A percentile compares a stretch with the other conserved stretches of the same genome.
These are phyloP conservation scores for Chouioia cunea DNA, from an alignment of 2,888 invertebrate species.

Conservation along the genomic window DNA sequence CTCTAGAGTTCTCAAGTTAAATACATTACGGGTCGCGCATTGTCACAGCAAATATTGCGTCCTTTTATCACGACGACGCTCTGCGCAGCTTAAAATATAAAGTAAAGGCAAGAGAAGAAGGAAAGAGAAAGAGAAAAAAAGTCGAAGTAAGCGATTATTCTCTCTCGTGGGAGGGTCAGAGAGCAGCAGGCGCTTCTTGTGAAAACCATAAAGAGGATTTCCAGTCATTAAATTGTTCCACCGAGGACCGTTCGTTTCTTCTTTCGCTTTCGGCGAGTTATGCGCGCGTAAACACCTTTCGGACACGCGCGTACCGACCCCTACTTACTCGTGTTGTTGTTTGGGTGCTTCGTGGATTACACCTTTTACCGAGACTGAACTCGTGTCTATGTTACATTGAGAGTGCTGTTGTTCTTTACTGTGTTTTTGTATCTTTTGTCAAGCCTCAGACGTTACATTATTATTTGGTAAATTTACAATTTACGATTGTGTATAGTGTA, in stretches of 20 bases:
- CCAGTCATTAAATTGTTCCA: conserved; percentile 56
- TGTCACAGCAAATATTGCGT: conserved; percentile 39
- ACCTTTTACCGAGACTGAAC: too few species aligned
- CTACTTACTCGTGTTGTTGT: too few species aligned
- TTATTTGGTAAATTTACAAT: too few species aligned
- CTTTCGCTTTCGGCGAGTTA: neutral
- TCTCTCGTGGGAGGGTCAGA: too few species aligned
- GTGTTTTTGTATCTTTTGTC: too few species aligned
- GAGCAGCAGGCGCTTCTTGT: conserved; percentile 60
- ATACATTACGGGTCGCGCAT: conserved; percentile 41
- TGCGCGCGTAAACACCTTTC: conserved; percentile 18
- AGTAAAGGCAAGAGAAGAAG: conserved; percentile 15
- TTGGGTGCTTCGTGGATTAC: too few species aligned
- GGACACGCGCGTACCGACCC: neutral
- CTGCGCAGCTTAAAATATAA: conserved; percentile 31
- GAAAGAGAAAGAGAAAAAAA: conserved; percentile 6
- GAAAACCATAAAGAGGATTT: conserved; percentile 67
- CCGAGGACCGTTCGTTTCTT: conserved; percentile 37
- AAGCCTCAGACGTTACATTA: too few species aligned
- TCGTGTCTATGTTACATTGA: too few species aligned
- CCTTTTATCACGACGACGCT: conserved; percentile 32
- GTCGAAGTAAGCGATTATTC: neutral
- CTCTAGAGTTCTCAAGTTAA: conserved; percentile 43
- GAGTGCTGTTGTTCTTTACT: too few species aligned
- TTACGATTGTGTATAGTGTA: too few species aligned